Conservation (phyloP, 2,113 vertebrate genomes). For the Salvelinus alpinus region DNA sequence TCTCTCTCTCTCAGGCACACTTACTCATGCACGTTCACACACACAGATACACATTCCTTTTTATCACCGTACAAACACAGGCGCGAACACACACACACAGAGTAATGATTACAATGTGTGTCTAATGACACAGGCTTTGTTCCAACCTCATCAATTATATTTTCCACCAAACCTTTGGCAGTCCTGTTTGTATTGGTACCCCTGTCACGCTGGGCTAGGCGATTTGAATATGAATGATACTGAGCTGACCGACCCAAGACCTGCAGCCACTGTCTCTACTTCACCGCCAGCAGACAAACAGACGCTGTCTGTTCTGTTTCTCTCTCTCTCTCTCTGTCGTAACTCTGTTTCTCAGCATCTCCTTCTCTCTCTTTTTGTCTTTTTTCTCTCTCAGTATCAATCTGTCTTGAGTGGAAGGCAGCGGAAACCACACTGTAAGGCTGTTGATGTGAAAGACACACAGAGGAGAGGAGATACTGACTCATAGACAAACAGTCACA, state of each 20-base stretch:
- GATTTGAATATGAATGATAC: slow-evolving; percentile 31
- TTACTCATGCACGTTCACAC: background rate
- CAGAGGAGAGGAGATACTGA: slow-evolving; percentile 32
- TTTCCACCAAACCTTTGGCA: background rate
- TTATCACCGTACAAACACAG: background rate
- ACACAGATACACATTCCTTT: slow-evolving; percentile 2
- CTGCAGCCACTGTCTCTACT: slow-evolving; percentile 33
- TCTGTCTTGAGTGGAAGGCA: slow-evolving; percentile 38
- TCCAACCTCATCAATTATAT: no score
- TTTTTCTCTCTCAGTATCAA: background rate
- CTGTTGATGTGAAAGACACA: slow-evolving; percentile 26
- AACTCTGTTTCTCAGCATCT: no score
- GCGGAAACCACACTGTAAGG: slow-evolving; percentile 69
- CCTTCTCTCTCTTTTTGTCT: no score
- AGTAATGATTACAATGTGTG: no score
- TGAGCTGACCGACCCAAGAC: slow-evolving; percentile 13
- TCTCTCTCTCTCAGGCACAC: slow-evolving; percentile 2
- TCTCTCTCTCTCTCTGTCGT: slow-evolving; percentile 3
- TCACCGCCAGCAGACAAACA: slow-evolving; percentile 51
- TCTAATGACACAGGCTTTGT: no score
- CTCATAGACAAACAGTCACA: slow-evolving; percentile 14
- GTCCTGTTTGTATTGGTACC: slow-evolving; percentile 3
- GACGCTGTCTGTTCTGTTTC: slow-evolving; percentile 18
- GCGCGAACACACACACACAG: background rate
- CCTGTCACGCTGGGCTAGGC: slow-evolving; percentile 19